phyloP scores from a whole-genome alignment of 2,888 invertebrate genomes.

The Drosophila picticornis region DNA sequence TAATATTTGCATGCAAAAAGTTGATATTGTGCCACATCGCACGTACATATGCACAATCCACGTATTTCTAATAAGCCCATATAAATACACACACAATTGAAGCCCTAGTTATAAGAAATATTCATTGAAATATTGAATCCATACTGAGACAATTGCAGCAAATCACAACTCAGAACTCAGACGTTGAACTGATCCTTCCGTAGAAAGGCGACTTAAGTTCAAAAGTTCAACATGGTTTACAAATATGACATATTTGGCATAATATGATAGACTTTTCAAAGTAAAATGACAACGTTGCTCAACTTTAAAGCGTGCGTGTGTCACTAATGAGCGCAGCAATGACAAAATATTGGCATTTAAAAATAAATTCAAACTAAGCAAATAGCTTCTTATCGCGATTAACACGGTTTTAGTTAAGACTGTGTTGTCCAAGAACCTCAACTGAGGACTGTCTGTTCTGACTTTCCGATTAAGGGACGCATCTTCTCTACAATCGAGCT shows the following conservation, averaged over 20 bases:
- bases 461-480: background rate
- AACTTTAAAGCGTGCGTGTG: background rate
- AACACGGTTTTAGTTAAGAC: background rate
- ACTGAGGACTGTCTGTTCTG: no score
- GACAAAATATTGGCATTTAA: background rate
- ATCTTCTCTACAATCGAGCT: background rate
- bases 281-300: background rate
- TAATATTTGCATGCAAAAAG: slow-evolving; percentile 42
- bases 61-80: background rate
- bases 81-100: background rate
- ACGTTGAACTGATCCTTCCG: background rate
- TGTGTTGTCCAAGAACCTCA: background rate
- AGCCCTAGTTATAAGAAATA: background rate
- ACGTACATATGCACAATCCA: background rate
- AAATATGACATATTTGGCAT: no score
- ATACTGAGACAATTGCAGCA: background rate
- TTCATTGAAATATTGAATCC: background rate
- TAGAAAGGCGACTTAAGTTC: background rate
- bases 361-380: background rate
- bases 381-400: background rate
- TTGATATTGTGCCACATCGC: background rate
- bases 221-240: background rate
- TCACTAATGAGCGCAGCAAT: background rate
- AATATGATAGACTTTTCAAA: background rate
- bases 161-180: background rate